These are phyloP conservation scores for Eptesicus fuscus DNA, from an alignment of 2,113 vertebrate species.

Conservation along the genomic window DNA sequence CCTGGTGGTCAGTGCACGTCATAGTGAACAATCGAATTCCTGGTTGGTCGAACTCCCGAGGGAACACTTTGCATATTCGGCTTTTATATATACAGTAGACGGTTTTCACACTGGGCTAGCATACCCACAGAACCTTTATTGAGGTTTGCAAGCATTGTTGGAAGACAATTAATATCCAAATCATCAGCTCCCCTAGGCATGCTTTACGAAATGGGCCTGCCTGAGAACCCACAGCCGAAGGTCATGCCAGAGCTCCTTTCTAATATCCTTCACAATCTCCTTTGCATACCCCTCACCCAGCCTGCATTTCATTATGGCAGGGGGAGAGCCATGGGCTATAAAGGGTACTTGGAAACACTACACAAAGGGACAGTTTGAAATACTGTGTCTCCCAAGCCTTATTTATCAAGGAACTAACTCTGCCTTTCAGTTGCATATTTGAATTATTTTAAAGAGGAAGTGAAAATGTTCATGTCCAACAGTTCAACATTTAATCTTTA, in stretches of 20 bases:
- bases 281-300: background rate
- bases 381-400: background rate
- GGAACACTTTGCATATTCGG: no score
- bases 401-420: background rate
- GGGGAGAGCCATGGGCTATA: background rate
- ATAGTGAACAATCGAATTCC: no score
- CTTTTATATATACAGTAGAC: no score
- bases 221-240: background rate
- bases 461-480: background rate
- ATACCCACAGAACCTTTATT: background rate
- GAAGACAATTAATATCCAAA: background rate
- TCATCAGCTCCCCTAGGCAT: background rate
- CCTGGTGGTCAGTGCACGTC: no score
- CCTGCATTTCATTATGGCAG: background rate
- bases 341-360: background rate
- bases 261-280: background rate
- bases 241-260: background rate
- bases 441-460: background rate
- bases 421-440: background rate
- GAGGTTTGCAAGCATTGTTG: background rate
- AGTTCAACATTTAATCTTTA: background rate
- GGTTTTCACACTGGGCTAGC: background rate
- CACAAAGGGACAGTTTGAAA: background rate
- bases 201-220: background rate
- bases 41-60: no score